Evolutionary conservation across 1,140 invertebrate species (phyloP).

Genomic region (Drosophila carrolli): DNA sequence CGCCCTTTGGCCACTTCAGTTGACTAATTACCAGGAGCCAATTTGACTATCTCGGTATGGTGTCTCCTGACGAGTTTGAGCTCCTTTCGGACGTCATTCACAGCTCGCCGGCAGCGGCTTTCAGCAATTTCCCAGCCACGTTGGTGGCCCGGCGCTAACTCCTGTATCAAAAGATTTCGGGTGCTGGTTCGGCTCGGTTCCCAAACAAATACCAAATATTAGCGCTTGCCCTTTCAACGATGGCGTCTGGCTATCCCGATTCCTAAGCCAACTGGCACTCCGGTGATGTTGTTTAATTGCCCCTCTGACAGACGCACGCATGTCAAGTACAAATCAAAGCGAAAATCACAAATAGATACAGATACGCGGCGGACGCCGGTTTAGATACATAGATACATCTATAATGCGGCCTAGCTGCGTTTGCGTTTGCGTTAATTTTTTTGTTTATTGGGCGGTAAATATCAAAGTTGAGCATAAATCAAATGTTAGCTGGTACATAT

Average conservation of each 20-base stretch:
- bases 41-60: constrained; percentile 3
- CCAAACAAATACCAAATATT: constrained; percentile 81
- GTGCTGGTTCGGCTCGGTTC: constrained; percentile 30
- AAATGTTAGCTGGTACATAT: constrained; percentile 69
- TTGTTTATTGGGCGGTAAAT: constrained; percentile 83
- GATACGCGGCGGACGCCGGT: neutral
- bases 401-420: constrained; percentile 60
- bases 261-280: constrained; percentile 1
- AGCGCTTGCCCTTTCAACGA: constrained; percentile 71
- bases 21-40: constrained; percentile 68
- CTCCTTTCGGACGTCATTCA: constrained; percentile 34
- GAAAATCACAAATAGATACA: constrained; percentile 65
- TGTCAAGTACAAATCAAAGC: constrained; percentile 77
- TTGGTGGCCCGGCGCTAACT: constrained; percentile 42
- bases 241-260: constrained; percentile 22
- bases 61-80: constrained; percentile 20
- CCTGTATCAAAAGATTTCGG: constrained; percentile 31
- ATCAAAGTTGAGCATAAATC: constrained; percentile 81
- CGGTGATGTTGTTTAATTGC: constrained; percentile 79
- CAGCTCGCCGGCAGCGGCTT: constrained; percentile 23
- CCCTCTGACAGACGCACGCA: constrained; percentile 74
- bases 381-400: constrained; percentile 47
- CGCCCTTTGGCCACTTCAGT: constrained; percentile 71
- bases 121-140: constrained; percentile 26
- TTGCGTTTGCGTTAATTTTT: constrained; percentile 78